Conservation (phyloP, 2,888 invertebrate species). For the Deilephila porcellus region DNA sequence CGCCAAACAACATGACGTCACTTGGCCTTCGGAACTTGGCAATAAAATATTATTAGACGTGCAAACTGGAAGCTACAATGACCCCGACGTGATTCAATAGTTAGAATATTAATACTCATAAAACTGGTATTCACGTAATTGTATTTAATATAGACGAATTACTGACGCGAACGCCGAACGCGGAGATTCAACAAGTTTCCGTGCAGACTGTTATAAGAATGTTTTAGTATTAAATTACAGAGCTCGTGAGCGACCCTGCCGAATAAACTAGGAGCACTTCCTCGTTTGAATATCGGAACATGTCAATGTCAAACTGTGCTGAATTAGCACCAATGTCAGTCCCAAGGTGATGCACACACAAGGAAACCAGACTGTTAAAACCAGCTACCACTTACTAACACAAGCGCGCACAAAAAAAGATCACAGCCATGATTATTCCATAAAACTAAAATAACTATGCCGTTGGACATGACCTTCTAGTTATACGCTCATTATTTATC, state of each 20-base stretch:
- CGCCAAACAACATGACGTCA: conserved; percentile 57
- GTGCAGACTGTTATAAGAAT: background rate
- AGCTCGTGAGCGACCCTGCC: conserved; percentile 53
- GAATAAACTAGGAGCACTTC: conserved; percentile 67
- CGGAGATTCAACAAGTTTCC: background rate
- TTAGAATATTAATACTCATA: conserved; percentile 50
- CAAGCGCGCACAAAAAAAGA: conserved; percentile 17
- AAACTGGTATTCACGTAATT: conserved; percentile 42
- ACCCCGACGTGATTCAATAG: conserved; percentile 61
- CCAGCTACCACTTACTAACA: conserved; percentile 9
- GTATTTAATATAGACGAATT: conserved; percentile 19
- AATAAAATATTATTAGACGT: conserved; percentile 58
- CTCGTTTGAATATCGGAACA: conserved; percentile 75
- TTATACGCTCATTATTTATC: conserved; percentile 18
- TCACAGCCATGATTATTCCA: conserved; percentile 23
- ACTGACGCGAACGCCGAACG: background rate
- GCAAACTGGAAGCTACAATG: conserved; percentile 58
- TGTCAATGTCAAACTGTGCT: conserved; percentile 77
- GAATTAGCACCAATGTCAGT: conserved; percentile 78
- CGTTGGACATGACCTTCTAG: conserved; percentile 18
- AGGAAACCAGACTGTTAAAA: conserved; percentile 54
- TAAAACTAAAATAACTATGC: conserved; percentile 18
- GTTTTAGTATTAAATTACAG: conserved; percentile 37
- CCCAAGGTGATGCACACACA: conserved; percentile 68
- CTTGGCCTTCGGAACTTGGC: conserved; percentile 61